Base-by-base conservation (phyloP, 2,888 invertebrate species). In the Sarcophaga carnaria region DNA sequence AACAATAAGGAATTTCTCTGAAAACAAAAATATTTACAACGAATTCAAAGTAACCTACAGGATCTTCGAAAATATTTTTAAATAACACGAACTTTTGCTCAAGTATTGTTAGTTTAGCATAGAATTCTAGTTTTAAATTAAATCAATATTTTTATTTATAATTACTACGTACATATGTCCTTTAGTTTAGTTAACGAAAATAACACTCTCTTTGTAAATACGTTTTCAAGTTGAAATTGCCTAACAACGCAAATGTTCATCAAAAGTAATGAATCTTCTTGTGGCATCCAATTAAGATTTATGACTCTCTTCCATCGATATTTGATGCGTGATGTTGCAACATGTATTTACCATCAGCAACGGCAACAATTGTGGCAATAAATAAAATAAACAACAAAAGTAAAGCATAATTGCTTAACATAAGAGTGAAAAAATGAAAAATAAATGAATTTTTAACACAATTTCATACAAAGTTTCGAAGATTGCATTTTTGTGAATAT, bases 241-340 rank as follows among this genome's bases (percentile, higher is more conserved):
- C 37, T 74, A 64, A n/a, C 63, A 62, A 67, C 47, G 3, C 59
- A 12, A 86, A 83, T 66, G 82, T 63, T 80, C 72, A 80, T 80
- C 79, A 76, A 22, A 22, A 54, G 59, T 71, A 88, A 86, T 80
- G 84, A 86, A 80, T 86, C 76, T 79, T 84, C 69, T 76, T 59
- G 77, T 70, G 88, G 88, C 82, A 80, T 88, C 90, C 90, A 92
- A 90, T 92, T 91, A 90, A 91, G 91, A 91, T 91, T 92, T 91
- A 91, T 92, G 89, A 83, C 87, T 87, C 84, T 80, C 71, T 72
- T 70, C 90, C 90, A 89, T 89, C 89, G 90, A 89, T 89, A 90
- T 89, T 89, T 89, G 89, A 91, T 92, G 91, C 91, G 91, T 91
- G 91, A 90, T 90, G 88, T 86, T 85, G 86, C 85, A 81, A 83